Evolutionary conservation across 1,140 invertebrate species (phyloP).

Genomic region (Antheraea pernyi): DNA sequence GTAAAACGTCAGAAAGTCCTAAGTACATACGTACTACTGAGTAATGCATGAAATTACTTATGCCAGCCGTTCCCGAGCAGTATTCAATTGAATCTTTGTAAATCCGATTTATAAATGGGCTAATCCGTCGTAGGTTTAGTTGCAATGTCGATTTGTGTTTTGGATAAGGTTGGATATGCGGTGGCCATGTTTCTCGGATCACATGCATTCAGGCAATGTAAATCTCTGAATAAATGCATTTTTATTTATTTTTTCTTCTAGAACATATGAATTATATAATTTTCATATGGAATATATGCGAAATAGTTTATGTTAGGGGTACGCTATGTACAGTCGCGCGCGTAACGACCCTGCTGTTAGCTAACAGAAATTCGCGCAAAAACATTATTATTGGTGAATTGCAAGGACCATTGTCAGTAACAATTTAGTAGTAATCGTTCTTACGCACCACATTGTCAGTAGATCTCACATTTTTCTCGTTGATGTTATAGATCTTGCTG

Average conservation of each 20-base stretch:
- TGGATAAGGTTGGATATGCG: conserved; percentile 59
- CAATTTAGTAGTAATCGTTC: conserved; percentile 48
- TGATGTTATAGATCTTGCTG: conserved; percentile 84
- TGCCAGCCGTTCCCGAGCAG: conserved; percentile 63
- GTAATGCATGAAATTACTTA: conserved; percentile 77
- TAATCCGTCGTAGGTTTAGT: conserved; percentile 54
- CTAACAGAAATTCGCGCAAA: conserved; percentile 70
- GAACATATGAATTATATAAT: conserved; percentile 69
- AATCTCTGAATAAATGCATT: conserved; percentile 56
- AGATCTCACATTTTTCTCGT: conserved; percentile 68
- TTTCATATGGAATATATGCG: conserved; percentile 46
- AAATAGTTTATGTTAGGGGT: conserved; percentile 47
- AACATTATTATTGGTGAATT: conserved; percentile 71
- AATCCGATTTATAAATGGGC: conserved; percentile 47
- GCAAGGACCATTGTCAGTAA: conserved; percentile 73
- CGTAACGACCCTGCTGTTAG: conserved; percentile 42
- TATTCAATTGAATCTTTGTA: conserved; percentile 67
- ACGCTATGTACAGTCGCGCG: conserved; percentile 50
- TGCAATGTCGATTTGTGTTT: conserved; percentile 74
- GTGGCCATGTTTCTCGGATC: conserved; percentile 77
- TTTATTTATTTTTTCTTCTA: conserved; percentile 48
- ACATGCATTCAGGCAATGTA: conserved; percentile 68
- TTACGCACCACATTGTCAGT: conserved; percentile 67
- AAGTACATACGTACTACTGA: conserved; percentile 76
- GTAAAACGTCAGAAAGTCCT: conserved; percentile 78